These are phyloP conservation scores for Acipenser oxyrinchus DNA, from an alignment of 2,797 vertebrate species.

Conservation along the genomic window DNA sequence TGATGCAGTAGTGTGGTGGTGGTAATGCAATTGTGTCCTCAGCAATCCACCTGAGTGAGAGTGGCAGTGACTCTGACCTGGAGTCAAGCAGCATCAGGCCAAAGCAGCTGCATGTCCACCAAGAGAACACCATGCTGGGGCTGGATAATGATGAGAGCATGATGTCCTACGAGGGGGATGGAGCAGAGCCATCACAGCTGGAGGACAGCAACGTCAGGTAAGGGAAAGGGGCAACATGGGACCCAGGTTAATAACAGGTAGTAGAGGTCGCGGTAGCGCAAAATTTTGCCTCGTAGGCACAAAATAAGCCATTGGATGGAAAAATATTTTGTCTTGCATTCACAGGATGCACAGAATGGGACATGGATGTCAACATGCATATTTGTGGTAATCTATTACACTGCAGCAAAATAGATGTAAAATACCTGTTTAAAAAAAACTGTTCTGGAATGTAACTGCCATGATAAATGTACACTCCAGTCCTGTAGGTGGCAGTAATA, in stretches of 20 bases:
- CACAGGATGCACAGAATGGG: no score
- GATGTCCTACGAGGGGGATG: slow-evolving; percentile 90
- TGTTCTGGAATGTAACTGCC: no score
- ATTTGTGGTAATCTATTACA: no score
- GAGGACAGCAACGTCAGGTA: slow-evolving; percentile 97
- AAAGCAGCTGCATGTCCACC: slow-evolving; percentile 66
- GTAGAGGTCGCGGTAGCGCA: background rate
- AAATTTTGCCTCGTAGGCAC: background rate
- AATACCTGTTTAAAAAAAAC: no score
- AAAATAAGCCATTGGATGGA: no score
- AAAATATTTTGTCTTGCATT: no score
- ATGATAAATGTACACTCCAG: no score
- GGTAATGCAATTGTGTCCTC: background rate
- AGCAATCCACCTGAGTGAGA: slow-evolving; percentile 95
- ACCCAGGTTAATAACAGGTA: background rate
- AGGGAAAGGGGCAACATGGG: slow-evolving; percentile 6
- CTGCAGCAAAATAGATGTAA: no score
- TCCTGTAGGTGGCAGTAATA: no score
- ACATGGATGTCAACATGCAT: no score
- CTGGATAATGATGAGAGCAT: slow-evolving; percentile 96
- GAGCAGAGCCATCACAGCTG: slow-evolving; percentile 72
- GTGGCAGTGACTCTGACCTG: slow-evolving; percentile 87
- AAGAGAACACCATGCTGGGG: slow-evolving; percentile 84
- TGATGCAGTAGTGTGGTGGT: no score
- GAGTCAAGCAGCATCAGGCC: slow-evolving; percentile 66